Conservation (phyloP, 92 coral and sea anemone genomes). For the Heteractis magnifica region DNA sequence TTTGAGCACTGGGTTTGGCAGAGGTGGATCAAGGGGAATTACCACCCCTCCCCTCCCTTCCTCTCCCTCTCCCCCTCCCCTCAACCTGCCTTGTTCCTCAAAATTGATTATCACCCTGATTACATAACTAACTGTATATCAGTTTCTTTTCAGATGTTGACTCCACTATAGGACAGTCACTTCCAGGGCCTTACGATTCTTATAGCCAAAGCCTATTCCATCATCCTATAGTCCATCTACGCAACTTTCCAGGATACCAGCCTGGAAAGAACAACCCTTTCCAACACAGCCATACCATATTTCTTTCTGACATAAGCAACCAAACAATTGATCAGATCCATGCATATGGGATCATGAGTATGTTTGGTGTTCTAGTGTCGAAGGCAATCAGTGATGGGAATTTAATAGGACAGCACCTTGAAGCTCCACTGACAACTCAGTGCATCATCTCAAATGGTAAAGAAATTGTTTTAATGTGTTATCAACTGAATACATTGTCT, state of each 20-base stretch:
- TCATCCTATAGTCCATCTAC: slow-evolving; percentile 86
- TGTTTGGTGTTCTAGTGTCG: slow-evolving; percentile 83
- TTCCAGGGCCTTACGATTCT: slow-evolving; percentile 88
- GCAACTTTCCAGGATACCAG: slow-evolving; percentile 87
- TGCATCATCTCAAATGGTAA: slow-evolving; percentile 78
- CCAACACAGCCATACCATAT: slow-evolving; percentile 73
- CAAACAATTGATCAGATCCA: slow-evolving; percentile 67
- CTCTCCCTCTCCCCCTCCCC: too few species aligned
- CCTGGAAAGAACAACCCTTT: slow-evolving; percentile 50
- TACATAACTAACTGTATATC: neutral
- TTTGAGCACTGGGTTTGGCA: too few species aligned
- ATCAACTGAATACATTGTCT: slow-evolving; percentile 90
- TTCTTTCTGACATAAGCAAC: slow-evolving; percentile 67
- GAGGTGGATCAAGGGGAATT: too few species aligned
- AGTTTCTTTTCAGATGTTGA: slow-evolving; percentile 52
- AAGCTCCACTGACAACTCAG: slow-evolving; percentile 72
- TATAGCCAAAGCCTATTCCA: slow-evolving; percentile 72
- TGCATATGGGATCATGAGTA: slow-evolving; percentile 80
- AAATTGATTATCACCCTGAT: too few species aligned
- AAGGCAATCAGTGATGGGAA: slow-evolving; percentile 73
- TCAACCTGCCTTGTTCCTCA: too few species aligned
- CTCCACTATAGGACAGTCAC: slow-evolving; percentile 34
- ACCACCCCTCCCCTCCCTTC: too few species aligned
- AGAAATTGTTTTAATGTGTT: slow-evolving; percentile 73
- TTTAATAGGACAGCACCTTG: slow-evolving; percentile 74